Conservation (phyloP, 2,797 vertebrate species). For the Eurystomus glaucurus region DNA sequence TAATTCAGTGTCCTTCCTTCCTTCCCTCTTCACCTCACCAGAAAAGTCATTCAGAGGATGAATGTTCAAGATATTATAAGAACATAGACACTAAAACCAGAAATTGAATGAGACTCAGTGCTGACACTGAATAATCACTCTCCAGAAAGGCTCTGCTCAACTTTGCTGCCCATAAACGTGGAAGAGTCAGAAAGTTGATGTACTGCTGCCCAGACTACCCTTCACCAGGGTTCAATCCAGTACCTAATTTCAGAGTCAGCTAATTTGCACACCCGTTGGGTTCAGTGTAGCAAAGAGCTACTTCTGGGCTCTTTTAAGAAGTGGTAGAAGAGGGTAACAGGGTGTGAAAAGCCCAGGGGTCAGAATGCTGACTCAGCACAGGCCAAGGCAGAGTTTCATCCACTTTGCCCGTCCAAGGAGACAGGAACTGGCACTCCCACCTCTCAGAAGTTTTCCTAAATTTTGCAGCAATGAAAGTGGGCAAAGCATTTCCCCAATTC, state of each 20-base stretch:
- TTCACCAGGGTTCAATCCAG: not conserved
- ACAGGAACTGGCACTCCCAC: not conserved
- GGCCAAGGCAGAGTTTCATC: not conserved
- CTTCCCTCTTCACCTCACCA: not conserved
- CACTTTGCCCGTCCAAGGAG: not conserved
- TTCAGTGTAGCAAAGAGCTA: not conserved
- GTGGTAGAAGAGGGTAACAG: not conserved
- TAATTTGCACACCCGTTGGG: not conserved
- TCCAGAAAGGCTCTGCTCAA: not conserved
- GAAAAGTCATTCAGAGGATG: not conserved
- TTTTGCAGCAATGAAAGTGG: not conserved
- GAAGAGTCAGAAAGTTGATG: not conserved
- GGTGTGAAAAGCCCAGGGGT: not conserved
- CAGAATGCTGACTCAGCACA: not conserved
- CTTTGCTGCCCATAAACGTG: not conserved
- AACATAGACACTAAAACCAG: not conserved
- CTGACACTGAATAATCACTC: not conserved
- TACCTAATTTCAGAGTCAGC: not conserved
- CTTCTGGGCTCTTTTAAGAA: not conserved
- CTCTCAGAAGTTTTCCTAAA: not conserved
- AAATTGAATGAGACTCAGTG: not conserved
- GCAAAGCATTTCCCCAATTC: not conserved
- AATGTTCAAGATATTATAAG: not conserved
- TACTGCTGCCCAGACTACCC: not conserved
- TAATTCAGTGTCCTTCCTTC: not conserved